Conservation (phyloP, 2,888 invertebrate genomes). For the Stenoptilia bipunctidactyla region DNA sequence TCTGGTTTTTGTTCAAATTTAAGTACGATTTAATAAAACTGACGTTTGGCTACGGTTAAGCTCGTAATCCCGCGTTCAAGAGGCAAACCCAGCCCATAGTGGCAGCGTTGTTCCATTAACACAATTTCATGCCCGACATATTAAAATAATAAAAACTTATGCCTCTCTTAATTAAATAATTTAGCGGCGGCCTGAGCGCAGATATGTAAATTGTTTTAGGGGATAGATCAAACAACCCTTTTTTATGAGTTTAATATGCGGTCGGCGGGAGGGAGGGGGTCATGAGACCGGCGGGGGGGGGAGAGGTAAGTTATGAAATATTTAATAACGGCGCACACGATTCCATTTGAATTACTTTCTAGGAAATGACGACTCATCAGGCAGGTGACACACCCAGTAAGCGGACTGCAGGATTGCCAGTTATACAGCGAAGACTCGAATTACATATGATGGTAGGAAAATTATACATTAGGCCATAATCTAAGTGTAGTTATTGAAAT, state of each 20-base stretch:
- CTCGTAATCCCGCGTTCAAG: conserved; percentile 38
- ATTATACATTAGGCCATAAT: too few relatives aligned
- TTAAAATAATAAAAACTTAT: conserved; percentile 74
- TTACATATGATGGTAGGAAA: too few relatives aligned
- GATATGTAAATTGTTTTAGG: conserved; percentile 73
- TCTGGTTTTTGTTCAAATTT: neutral
- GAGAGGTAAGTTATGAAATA: conserved; percentile 69
- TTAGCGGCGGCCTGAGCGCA: conserved; percentile 66
- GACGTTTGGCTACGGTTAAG: conserved; percentile 38
- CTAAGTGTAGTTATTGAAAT: too few relatives aligned
- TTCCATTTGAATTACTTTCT: conserved; percentile 72
- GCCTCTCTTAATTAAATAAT: conserved; percentile 74
- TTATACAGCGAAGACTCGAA: too few relatives aligned
- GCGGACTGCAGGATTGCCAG: conserved; percentile 16
- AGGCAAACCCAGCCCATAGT: conserved; percentile 9
- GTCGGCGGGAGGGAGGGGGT: conserved; percentile 37
- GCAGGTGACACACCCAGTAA: conserved; percentile 40
- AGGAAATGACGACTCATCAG: conserved; percentile 64
- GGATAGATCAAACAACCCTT: conserved; percentile 74
- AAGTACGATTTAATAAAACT: conserved; percentile 10
- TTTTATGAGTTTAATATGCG: conserved; percentile 73
- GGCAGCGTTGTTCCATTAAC: conserved; percentile 61
- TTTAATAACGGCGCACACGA: conserved; percentile 72
- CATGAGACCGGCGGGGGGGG: conserved; percentile 22
- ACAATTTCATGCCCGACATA: conserved; percentile 69